Base-by-base conservation (phyloP, 2,888 invertebrate genomes). In the Agrotis exclamationis region DNA sequence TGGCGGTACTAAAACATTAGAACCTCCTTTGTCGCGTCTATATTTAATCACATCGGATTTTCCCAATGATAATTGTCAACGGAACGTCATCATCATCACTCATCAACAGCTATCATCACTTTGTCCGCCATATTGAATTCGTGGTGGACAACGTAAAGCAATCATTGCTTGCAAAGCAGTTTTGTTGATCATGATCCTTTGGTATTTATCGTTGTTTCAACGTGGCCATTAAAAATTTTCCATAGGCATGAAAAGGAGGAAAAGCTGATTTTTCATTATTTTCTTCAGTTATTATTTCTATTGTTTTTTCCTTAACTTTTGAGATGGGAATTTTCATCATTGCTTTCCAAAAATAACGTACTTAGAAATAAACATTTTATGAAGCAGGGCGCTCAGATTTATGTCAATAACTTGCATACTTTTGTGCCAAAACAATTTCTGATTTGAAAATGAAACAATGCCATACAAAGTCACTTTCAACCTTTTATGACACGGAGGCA, bases 101-200 rank as follows among this genome's bases (percentile, higher is more conserved):
- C 57, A 54, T 16, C 3, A 28, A 51, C 39, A 64, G 39, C 68
- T 56, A n/a, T 39, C 4, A 62, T 74, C 56, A 24, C 13, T 50
- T 0, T 47, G 45, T 24, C 14, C 16, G 22, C 63, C 60, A 70
- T 63, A 58, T 45, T 78, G 13, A 60, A 71, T 70, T 20, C 4
- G 53, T 79, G 54, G 50, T 50, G 54, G 50, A 39, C 24, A 60
- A 20, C 1, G 16, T 22, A 48, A 13, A 18, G 18, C n/a, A 64
- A 56, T 66, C 13, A 77, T 79, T 86, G 39, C 39, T 39, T 39
- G 2, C 39, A 11, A 39, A 39, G 39, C 39, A 39, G 39, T 39
- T 11, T 39, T 9, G 9, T 44, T 14, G 13, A 50, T 66, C 24
- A 7, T 28, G 9, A 18, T 51, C 0, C 28, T 70, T 7, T 24